Evolutionary conservation across 2,888 invertebrate species (phyloP).

Genomic region (Cataglyphis livida): DNA sequence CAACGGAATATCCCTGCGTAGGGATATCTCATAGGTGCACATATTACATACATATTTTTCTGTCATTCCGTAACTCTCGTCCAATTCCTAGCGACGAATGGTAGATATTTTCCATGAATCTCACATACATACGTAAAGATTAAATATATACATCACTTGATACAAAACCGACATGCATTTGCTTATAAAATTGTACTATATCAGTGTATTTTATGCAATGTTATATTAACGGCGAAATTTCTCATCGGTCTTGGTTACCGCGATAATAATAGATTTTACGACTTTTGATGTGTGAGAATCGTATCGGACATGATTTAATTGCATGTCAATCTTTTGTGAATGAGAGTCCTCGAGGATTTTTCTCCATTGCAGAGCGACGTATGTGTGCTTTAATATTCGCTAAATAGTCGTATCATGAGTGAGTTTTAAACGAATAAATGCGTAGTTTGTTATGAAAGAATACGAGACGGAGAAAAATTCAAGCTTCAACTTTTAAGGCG

Average conservation of each 20-base stretch:
- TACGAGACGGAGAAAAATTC: background rate
- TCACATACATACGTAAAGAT: background rate
- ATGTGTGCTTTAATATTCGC: slow-evolving; percentile 12
- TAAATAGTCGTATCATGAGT: background rate
- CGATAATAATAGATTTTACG: background rate
- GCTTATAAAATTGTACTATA: background rate
- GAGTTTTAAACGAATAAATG: background rate
- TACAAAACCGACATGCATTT: background rate
- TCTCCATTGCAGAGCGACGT: slow-evolving; percentile 12
- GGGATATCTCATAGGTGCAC: slow-evolving; percentile 14
- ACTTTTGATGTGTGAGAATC: background rate
- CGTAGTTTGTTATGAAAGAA: background rate
- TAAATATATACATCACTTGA: background rate
- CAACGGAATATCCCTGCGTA: slow-evolving; percentile 20
- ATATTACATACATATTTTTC: slow-evolving; percentile 48
- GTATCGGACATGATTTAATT: slow-evolving; percentile 33
- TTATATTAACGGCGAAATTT: background rate
- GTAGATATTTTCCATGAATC: background rate
- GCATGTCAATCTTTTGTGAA: slow-evolving; percentile 39
- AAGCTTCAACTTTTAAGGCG: background rate
- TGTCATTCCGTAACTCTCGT: slow-evolving; percentile 18
- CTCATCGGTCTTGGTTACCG: background rate
- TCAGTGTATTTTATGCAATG: background rate
- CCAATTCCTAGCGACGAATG: background rate
- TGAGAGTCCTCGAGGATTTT: slow-evolving; percentile 22